A percentile compares a stretch with the other conserved stretches of the same genome.
Conservation (phyloP, 2,797 vertebrate species). For the Catamblyrhynchus diadema region DNA sequence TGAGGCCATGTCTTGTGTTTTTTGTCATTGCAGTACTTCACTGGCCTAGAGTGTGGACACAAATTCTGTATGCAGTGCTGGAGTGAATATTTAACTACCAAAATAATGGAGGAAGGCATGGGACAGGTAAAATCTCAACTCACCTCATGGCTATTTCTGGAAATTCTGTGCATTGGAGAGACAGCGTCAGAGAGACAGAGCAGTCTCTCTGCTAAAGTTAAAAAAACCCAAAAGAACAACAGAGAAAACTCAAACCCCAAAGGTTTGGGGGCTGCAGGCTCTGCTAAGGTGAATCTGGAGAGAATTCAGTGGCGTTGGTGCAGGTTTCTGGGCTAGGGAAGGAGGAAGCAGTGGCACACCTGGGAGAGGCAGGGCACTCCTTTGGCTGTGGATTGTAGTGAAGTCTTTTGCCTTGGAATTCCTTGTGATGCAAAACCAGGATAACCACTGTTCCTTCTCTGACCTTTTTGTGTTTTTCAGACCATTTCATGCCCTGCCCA, state of each 20-base stretch:
- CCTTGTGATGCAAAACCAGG: background rate
- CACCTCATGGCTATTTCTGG: background rate
- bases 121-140: slow-evolving; percentile 87
- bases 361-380: background rate
- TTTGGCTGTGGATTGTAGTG: background rate
- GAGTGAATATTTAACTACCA: slow-evolving; percentile 99
- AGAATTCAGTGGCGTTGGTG: background rate
- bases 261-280: background rate
- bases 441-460: background rate
- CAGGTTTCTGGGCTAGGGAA: background rate
- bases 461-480: slow-evolving; percentile 74
- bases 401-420: background rate
- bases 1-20: background rate
- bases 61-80: slow-evolving; percentile 99
- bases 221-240: background rate
- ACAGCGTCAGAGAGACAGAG: too few relatives aligned
- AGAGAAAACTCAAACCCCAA: background rate
- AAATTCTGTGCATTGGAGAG: background rate
- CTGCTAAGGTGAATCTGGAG: background rate
- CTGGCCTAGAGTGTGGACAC: slow-evolving; percentile 98
- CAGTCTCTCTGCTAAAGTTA: background rate
- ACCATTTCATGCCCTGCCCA: slow-evolving; percentile 99
- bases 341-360: background rate
- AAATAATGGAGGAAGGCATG: slow-evolving; percentile 99
- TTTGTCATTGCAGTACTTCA: slow-evolving; percentile 89